These are phyloP conservation scores for Apistogramma diplotaenia DNA, from an alignment of 2,113 vertebrate species.

Conservation along the genomic window DNA sequence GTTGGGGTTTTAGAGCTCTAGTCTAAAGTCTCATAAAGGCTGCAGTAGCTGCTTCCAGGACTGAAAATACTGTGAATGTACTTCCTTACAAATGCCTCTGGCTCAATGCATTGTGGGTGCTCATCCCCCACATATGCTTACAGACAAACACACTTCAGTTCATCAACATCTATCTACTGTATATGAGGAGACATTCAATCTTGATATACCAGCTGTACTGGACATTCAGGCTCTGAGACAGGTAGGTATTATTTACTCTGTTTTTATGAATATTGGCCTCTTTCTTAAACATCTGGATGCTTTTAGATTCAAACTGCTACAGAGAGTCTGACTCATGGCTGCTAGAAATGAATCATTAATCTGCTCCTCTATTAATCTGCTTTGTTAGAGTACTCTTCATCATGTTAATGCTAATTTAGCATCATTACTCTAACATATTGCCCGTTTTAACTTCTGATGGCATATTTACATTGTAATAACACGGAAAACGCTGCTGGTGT, in stretches of 20 bases:
- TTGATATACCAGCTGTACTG: no score
- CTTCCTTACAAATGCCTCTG: neutral
- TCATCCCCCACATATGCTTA: neutral
- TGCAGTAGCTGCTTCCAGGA: neutral
- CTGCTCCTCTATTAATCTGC: slow-evolving; percentile 25
- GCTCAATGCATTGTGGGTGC: neutral
- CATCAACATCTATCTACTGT: no score
- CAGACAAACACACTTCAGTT: neutral
- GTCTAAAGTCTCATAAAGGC: no score
- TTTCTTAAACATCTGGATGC: neutral
- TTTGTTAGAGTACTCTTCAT: neutral
- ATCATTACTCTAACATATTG: slow-evolving; percentile 25
- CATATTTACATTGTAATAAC: slow-evolving; percentile 54
- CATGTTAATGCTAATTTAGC: slow-evolving; percentile 20
- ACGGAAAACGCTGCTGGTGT: slow-evolving; percentile 16
- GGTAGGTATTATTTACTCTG: neutral
- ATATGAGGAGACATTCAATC: no score
- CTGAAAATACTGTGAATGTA: neutral
- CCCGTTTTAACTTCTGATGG: slow-evolving; percentile 17
- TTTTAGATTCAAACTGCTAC: neutral
- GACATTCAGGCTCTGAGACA: neutral
- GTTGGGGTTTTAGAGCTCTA: no score
- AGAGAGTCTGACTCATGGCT: neutral
- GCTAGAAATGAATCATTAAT: neutral
- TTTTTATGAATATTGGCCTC: neutral